Conservation (phyloP, 2,113 vertebrate species). For the Chlorocebus sabaeus region DNA sequence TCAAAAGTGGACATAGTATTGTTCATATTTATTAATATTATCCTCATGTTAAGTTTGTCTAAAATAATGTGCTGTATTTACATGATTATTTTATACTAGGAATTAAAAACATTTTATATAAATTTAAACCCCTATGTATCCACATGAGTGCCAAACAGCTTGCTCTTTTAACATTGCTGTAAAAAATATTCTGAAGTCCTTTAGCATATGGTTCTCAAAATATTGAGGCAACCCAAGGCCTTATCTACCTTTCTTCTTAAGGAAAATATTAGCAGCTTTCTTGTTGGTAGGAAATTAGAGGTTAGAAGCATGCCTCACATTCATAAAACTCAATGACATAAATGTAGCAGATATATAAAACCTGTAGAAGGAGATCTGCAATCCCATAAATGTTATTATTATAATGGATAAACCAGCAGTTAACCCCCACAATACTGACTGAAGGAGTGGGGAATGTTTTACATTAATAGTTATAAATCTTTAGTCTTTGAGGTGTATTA, state of each 20-base stretch:
- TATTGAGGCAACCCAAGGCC: not conserved
- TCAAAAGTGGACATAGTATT: not conserved
- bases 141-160: not conserved
- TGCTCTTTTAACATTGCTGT: not conserved
- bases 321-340: not conserved
- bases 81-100: not conserved
- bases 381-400: not conserved
- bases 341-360: not conserved
- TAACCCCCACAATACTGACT: not conserved
- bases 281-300: not conserved
- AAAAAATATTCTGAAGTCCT: slow-evolving; percentile 2
- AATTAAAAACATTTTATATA: not conserved
- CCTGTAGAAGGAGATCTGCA: not conserved
- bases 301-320: not conserved
- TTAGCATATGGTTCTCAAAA: not conserved
- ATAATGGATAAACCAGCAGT: not conserved
- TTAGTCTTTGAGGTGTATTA: not conserved
- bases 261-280: not conserved
- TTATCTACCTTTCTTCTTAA: not conserved
- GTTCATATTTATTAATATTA: not conserved
- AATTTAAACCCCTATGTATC: not conserved
- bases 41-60: not conserved
- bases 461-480: not conserved
- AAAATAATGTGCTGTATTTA: not conserved
- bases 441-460: not conserved